Conservation (phyloP, 2,888 invertebrate species). For the Thalpophila matura region DNA sequence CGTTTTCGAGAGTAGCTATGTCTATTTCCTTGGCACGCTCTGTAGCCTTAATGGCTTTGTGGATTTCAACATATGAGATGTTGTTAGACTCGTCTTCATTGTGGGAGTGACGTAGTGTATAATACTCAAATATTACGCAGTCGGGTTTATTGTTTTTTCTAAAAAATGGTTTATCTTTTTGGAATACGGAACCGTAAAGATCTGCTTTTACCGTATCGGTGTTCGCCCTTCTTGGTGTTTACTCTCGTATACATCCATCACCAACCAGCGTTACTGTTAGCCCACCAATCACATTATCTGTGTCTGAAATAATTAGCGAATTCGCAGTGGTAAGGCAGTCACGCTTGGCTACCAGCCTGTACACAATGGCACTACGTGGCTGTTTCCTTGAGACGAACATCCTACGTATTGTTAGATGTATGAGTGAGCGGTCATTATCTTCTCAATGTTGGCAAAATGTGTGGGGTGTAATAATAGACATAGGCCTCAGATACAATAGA, state of each 20-base stretch:
- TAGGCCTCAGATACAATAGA: background rate
- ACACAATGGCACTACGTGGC: slow-evolving; percentile 54
- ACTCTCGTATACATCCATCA: background rate
- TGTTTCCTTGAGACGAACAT: slow-evolving; percentile 60
- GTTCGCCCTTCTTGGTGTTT: background rate
- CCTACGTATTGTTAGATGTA: slow-evolving; percentile 54
- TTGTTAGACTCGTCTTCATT: too few relatives aligned
- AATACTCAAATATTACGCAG: too few relatives aligned
- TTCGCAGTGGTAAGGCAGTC: slow-evolving; percentile 42
- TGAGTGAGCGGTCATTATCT: slow-evolving; percentile 53
- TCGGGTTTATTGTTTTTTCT: too few relatives aligned
- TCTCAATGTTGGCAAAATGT: slow-evolving; percentile 40
- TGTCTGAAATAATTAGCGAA: slow-evolving; percentile 39
- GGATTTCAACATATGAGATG: too few relatives aligned
- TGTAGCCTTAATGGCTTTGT: too few relatives aligned
- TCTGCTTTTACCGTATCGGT: background rate
- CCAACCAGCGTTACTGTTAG: background rate
- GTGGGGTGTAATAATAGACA: slow-evolving; percentile 19
- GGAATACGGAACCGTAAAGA: background rate
- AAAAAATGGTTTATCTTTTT: too few relatives aligned
- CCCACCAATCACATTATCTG: background rate
- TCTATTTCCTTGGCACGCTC: too few relatives aligned
- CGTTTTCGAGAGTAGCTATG: too few relatives aligned
- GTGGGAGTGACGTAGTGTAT: too few relatives aligned
- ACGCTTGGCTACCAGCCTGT: slow-evolving; percentile 47